A percentile compares a stretch with the other conserved stretches of the same genome.
Conservation (phyloP, 2,888 invertebrate genomes). For the Agrotis puta region DNA sequence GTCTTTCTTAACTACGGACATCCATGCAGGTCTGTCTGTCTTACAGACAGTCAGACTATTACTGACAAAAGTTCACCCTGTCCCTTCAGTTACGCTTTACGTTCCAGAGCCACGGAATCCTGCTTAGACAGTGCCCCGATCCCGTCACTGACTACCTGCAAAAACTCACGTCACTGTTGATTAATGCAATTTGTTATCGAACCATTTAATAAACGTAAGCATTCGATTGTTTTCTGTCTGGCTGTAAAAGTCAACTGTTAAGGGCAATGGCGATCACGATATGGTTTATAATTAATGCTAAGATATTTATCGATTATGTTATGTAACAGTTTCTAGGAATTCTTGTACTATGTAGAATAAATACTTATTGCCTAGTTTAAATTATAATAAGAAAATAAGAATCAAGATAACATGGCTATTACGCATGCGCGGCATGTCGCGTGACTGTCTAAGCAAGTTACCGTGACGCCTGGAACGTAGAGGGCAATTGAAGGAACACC, state of each 20-base stretch:
- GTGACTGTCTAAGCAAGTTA: no score
- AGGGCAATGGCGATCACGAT: constrained; percentile 41
- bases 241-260: constrained; percentile 30
- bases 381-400: background rate
- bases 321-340: constrained; percentile 23
- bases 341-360: background rate
- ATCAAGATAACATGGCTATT: background rate
- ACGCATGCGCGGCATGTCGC: background rate
- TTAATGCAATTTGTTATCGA: background rate
- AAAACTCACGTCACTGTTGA: background rate
- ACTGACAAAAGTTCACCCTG: no score
- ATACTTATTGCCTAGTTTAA: background rate
- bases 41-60: no score
- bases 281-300: constrained; percentile 16
- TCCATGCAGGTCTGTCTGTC: no score
- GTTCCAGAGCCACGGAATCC: no score
- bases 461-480: no score
- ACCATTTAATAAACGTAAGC: background rate
- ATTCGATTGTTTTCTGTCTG: constrained; percentile 40
- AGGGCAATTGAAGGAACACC: no score
- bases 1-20: no score
- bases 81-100: no score
- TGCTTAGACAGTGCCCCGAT: no score
- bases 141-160: no score
- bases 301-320: constrained; percentile 36